These are phyloP conservation scores for Asobara japonica DNA, from an alignment of 1,140 invertebrate genomes.

Conservation along the genomic window DNA sequence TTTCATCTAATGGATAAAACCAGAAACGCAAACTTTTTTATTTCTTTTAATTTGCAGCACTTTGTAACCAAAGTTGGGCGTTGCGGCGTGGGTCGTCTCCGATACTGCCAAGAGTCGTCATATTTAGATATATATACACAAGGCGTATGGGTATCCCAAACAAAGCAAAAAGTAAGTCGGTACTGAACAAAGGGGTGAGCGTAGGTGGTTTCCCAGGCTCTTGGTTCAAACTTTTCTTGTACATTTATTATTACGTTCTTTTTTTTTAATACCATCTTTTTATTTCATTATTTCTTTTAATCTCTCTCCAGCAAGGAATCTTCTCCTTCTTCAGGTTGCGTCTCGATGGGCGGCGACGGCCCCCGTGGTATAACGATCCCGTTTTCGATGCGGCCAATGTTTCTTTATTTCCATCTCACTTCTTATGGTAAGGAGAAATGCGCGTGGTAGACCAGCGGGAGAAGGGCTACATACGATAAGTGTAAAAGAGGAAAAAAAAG, in stretches of 20 bases:
- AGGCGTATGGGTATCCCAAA: constrained; percentile 11
- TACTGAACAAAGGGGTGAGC: constrained; percentile 33
- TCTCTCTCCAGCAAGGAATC: constrained; percentile 16
- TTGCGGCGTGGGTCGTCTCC: constrained; percentile 5
- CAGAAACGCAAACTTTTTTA: not conserved
- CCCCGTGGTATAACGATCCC: constrained; percentile 36
- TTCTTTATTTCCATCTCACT: constrained; percentile 35
- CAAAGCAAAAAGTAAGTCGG: constrained; percentile 21
- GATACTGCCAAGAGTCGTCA: constrained; percentile 13
- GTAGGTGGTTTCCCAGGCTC: constrained; percentile 47
- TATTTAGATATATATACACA: constrained; percentile 22
- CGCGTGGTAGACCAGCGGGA: not conserved
- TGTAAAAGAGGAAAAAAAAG: constrained; percentile 52
- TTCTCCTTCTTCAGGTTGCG: constrained; percentile 37
- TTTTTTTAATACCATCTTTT: too few relatives aligned
- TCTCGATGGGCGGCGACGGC: constrained; percentile 33
- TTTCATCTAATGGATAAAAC: not conserved
- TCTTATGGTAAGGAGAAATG: constrained; percentile 12
- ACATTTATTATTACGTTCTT: constrained; percentile 13
- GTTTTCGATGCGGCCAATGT: constrained; percentile 37
- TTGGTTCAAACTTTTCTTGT: constrained; percentile 28
- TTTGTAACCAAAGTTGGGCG: not conserved
- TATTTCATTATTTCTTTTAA: constrained; percentile 9
- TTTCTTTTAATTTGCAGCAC: not conserved
- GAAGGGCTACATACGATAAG: constrained; percentile 4